Base-by-base conservation (phyloP, 2,113 vertebrate species). In the Neofelis nebulosa region DNA sequence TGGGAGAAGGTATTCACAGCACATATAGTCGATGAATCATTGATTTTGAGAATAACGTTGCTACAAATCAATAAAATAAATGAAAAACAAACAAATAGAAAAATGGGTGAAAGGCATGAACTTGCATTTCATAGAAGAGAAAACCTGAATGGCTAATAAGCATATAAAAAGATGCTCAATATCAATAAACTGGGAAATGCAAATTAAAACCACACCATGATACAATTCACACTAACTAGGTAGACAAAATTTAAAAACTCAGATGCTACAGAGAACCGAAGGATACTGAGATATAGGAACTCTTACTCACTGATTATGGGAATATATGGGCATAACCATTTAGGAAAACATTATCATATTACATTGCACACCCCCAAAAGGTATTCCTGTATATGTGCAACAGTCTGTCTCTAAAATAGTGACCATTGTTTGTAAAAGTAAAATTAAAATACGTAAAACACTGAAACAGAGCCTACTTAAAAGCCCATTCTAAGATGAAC, bases 1-100 rank as follows among this genome's bases (percentile, higher is more conserved):
- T 63, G 9, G 38, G 50, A 83, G 85, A 65, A 68, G 16, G 48
- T 83, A 66, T 50, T 63, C 91, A 25, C 18, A 68, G 66, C 1
- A 84, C 21, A 36, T 33, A 29, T 45, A 96, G 85, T 15, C 31
- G 91, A 57, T 36, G 29, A 96, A 86, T 91, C 52, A 79, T 66
- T 81, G 61, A 79, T 96, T 95, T 95, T 78, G 36, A 93, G 23
- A 89, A 96, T 65, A 93, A 80, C 25, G 31, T 52, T 89, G 83
- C 27, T 79, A 79, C 15, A 96, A 86, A 92, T 94, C 61, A 92
- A 86, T 88, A 82, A 10, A 52, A 73, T 29, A 89, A 88, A 78
- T 36, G 57, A 85, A 89, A 92, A 95, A 21, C 80, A 73, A 41
- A 33, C 29, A 93, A 94, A 33, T 36, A 48, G 76, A 79, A 94